Evolutionary conservation across 2,797 vertebrate genomes (phyloP).

Genomic region (Scolopax rusticola): DNA sequence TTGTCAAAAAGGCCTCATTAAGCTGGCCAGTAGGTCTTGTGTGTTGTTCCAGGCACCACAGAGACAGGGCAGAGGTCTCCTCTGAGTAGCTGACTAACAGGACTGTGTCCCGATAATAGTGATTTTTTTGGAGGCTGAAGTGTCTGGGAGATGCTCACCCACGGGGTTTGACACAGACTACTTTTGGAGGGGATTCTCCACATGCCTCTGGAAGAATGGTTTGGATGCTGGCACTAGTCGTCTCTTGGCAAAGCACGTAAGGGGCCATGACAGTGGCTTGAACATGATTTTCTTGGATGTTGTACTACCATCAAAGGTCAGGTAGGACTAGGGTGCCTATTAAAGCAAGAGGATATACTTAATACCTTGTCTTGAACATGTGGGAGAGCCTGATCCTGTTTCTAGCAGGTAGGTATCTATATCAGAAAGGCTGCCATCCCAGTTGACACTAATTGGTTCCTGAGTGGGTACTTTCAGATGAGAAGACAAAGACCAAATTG

Average conservation of each 20-base stretch:
- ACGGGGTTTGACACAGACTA: background rate
- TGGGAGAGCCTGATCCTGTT: background rate
- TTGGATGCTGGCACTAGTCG: background rate
- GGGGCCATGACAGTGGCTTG: background rate
- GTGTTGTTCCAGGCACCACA: background rate
- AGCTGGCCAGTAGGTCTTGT: background rate
- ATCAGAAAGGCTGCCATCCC: background rate
- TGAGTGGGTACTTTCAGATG: background rate
- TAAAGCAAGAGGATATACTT: background rate
- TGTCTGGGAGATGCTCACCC: background rate
- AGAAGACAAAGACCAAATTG: background rate
- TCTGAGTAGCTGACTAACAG: background rate
- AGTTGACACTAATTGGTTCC: background rate
- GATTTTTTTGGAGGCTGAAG: background rate
- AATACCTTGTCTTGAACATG: background rate
- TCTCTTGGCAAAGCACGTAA: background rate
- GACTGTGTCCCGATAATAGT: background rate
- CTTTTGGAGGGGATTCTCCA: background rate
- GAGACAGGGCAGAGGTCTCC: background rate
- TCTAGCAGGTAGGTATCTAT: background rate
- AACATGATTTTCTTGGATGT: background rate
- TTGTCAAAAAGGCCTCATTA: background rate
- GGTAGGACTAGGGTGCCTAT: background rate
- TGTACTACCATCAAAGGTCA: background rate
- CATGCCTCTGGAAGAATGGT: accelerated